Evolutionary conservation across 2,797 vertebrate genomes (phyloP), one percentile per base, ranked within the genome.

Genomic region (Iguana delicatissima): DNA sequence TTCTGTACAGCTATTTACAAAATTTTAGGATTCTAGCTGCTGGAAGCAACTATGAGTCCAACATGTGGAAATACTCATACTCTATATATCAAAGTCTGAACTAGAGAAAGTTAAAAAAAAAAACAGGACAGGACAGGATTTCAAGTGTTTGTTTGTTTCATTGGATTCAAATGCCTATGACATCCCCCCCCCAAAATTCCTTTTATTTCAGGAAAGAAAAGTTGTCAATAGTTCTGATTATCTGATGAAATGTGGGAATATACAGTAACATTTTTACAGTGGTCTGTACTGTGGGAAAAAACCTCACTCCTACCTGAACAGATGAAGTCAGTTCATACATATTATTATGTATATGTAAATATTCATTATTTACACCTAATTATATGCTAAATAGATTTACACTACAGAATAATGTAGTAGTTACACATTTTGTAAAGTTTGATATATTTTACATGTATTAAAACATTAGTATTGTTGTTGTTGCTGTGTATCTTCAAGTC

Each of bases 301-400:
- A 76, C 8, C 18, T 18, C 38, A 67, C n/a, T 13, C 29, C 62
- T 35, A 16, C n/a, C 18, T 85, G 87, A 86, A n/a, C 24, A 81
- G 35, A 76, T 86, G 22, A 35, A 12, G 87, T 32, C 91, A 93
- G 83, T 10, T 24, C 3, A 85, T 24, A 85, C 80, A 26, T 94
- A 92, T 81, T 5, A 73, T 42, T 72, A 69, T 80, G 12, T 32
- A 95, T 90, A 84, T 89, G 57, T 1, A 84, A 59, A 89, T 76
- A 83, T 59, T 72, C 38, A 62, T 62, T 62, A 50, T 35, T 89
- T 90, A 91, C 38, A 46, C 2, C 67, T 90, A 92, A 90, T 94
- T 92, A 80, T 89, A 89, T 86, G n/a, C 6, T 46, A 77, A 77
- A 46, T 46, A 24, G 64, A 67, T 67, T 67, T 67, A 67, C 22